Base-by-base conservation (phyloP, 2,888 invertebrate species). In the Reticulitermes lucifugus region DNA sequence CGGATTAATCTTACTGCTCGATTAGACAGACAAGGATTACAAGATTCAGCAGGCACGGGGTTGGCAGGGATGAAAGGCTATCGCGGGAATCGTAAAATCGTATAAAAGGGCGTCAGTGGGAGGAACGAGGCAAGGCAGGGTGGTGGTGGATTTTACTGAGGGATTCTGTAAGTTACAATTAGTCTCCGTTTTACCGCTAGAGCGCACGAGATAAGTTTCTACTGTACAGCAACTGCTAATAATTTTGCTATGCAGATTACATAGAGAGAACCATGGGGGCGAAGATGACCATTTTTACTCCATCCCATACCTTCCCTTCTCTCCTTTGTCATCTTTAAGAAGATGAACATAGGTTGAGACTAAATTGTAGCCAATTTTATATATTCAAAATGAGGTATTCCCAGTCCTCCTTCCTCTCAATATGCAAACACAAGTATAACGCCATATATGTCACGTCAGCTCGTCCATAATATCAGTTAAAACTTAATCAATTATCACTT, bases 41-140 rank as follows among this genome's bases (percentile, higher is more conserved):
- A 81, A 70, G 70, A 55, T 18, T 81, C 21, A 70, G 65, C 65
- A 70, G 43, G 65, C n/a, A 43, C n/a, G 81, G 70, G 70, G 81
- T 65, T 60, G 81, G 65, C 70, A 81, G 83, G 85, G 83, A 85
- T 83, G 84, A 85, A 85, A 85, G 85, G 85, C 79, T 85, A 85
- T 85, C 85, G 83, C 85, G 85, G 83, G 83, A 79, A 85, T 85
- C 85, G 79, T 85, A 85, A 85, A 85, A 85, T 85, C 84, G 77
- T 60, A 59, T 51, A 59, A 77, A 65, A 81, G 81, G 77, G 73
- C 73, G 73, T 73, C 73, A 35, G 73, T 73, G 35, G 70, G 43
- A 81, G 60, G 81, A 43, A 65, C 43, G 65, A 81, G 65, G 70
- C 79, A 79, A 51, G 51, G 25, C 51, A 51, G 79, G 46, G 79